Evolutionary conservation across 2,888 invertebrate genomes (phyloP), one percentile per base, ranked within the genome.

Genomic region (Epicampocera succincta): DNA sequence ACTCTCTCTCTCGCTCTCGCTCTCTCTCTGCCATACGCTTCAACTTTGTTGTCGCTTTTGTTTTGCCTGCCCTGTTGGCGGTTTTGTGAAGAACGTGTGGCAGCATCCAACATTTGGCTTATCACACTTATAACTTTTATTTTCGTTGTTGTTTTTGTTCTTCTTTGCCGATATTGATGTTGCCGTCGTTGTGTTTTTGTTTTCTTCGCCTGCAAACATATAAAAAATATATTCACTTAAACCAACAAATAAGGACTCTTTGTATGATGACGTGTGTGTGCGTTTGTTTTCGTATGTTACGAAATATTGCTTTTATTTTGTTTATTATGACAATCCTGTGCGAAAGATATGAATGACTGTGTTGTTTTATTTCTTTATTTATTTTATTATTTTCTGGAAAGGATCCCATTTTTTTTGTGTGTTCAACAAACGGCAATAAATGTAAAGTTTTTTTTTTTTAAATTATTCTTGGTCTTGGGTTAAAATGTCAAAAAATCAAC

Each of bases 281-380:
- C 29, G 15, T 29, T 42, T 54, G 29, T 13, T 17, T 54, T 63
- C 46, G 29, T 61, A 29, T 42, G 25, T 15, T 54, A 12, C 8
- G 6, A 46, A 56, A 8, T 58, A 42, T 66, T 54, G 54, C 2
- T 58, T 61, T 42, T 52, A n/a, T 68, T 52, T 60, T 76, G 68
- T 76, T 76, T 76, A n/a, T 46, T 76, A 9, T 76, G 52, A 76
- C 75, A 68, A 17, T 52, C 21, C 13, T 38, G 75, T 76, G 75
- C 61, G 75, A 76, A 69, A 52, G 60, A 76, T 76, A 61, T 52
- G 60, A 76, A 61, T 68, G 66, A 68, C 54, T 48, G 6, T 54
- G n/a, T 19, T 46, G 40, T 60, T 69, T 38, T n/a, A 48, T 54
- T 17, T 48, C 19, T 56, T 65, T 61, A 66, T 58, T 75, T 75